Percentiles rank a stretch among this genome's conserved stretches.
phyloP scores from a whole-genome alignment of 2,888 invertebrate species.

The Drosophila crucigera region DNA sequence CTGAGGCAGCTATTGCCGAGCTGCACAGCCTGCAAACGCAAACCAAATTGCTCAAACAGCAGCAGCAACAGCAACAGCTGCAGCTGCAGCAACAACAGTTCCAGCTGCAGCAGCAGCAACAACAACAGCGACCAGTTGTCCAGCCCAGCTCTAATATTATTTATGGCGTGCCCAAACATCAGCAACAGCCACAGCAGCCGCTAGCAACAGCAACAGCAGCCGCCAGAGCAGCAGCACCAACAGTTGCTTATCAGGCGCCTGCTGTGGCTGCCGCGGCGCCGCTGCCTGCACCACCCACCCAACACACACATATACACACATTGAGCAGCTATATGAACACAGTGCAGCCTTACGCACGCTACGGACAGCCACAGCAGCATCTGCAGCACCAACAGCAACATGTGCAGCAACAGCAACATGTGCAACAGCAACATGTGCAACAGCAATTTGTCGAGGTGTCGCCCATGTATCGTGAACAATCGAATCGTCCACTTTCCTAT shows the following conservation, averaged over 20 bases:
- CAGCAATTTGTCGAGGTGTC: conserved; percentile 61
- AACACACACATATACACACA: conserved; percentile 65
- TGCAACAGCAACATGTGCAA: conserved; percentile 11
- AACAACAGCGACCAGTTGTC: conserved; percentile 20
- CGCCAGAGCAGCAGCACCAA: conserved; percentile 3
- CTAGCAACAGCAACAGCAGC: conserved; percentile 23
- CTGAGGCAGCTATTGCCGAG: conserved; percentile 76
- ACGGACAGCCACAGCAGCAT: conserved; percentile 62
- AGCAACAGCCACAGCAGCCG: conserved; percentile 41
- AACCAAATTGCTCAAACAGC: conserved; percentile 64
- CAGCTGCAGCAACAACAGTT: conserved; percentile 36
- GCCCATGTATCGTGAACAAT: conserved; percentile 71
- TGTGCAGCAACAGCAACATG: conserved; percentile 28
- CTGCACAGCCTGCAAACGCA: conserved; percentile 75
- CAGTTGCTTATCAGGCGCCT: conserved; percentile 20
- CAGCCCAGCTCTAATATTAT: conserved; percentile 37
- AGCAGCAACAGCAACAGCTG: conserved; percentile 56
- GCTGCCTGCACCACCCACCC: conserved; percentile 56
- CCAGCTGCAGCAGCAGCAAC: conserved; percentile 31
- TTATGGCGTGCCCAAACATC: conserved; percentile 62
- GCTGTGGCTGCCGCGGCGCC: conserved; percentile 22
- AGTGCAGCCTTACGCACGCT: conserved; percentile 77
- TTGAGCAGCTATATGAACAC: conserved; percentile 78
- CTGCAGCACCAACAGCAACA: conserved; percentile 32
- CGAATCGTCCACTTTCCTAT: conserved; percentile 69